Percentiles rank a stretch among this genome's conserved stretches.
phyloP scores from a whole-genome alignment of 2,797 vertebrate species.

The Varecia variegata region DNA sequence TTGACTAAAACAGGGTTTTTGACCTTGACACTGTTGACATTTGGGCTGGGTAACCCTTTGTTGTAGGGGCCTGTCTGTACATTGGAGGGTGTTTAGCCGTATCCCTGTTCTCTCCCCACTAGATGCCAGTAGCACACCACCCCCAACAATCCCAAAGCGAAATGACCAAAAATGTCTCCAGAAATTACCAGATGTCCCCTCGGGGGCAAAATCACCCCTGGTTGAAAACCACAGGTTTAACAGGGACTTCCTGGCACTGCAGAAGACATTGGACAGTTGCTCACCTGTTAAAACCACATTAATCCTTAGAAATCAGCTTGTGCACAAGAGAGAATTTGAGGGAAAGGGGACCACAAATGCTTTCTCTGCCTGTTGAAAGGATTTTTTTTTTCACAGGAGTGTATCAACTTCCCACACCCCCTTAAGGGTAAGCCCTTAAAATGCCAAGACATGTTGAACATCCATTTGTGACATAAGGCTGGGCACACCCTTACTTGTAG shows the following conservation, averaged over 20 bases:
- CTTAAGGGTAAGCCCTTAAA: background rate
- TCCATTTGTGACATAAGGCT: background rate
- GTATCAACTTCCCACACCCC: too few species aligned
- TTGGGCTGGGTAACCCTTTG: background rate
- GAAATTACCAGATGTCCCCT: background rate
- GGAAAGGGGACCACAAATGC: accelerated
- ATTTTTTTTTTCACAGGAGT: background rate
- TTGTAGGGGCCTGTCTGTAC: background rate
- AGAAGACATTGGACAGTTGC: background rate
- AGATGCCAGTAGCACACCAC: background rate
- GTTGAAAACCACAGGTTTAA: background rate
- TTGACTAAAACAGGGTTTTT: background rate
- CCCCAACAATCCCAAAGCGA: background rate
- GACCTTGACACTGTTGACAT: background rate
- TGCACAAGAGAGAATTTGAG: background rate
- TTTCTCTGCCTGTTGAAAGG: background rate
- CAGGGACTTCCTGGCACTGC: background rate
- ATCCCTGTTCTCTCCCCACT: background rate
- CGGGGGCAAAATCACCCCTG: background rate
- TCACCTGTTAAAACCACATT: background rate
- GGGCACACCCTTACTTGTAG: background rate
- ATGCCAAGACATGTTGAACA: background rate
- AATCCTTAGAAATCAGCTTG: background rate
- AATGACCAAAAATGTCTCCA: background rate
- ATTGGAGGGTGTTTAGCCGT: background rate